These are phyloP conservation scores for Cynocephalus volans DNA, from an alignment of 2,113 vertebrate genomes.

Conservation along the genomic window DNA sequence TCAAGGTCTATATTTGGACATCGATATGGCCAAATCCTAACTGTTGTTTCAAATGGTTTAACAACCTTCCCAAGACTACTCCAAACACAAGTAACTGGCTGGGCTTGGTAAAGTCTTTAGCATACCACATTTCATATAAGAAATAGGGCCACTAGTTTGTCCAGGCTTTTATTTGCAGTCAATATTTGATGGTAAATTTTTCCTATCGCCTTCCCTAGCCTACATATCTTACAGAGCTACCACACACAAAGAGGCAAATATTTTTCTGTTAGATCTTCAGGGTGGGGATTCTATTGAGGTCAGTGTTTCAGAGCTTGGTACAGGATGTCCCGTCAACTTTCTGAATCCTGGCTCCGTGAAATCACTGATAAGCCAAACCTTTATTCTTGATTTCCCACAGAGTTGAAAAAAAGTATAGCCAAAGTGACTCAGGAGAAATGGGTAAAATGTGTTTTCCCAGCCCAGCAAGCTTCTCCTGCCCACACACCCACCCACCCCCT, in stretches of 20 bases:
- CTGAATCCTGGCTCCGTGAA: slow-evolving; percentile 79
- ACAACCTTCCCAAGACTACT: slow-evolving; percentile 56
- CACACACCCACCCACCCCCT: neutral
- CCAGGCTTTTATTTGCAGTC: slow-evolving; percentile 43
- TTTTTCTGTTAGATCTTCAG: slow-evolving; percentile 73
- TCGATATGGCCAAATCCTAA: slow-evolving; percentile 30
- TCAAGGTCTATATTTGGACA: slow-evolving; percentile 64
- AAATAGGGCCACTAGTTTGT: slow-evolving; percentile 14
- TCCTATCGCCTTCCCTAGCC: neutral
- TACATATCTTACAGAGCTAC: slow-evolving; percentile 64
- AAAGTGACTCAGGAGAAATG: slow-evolving; percentile 78
- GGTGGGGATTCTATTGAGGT: slow-evolving; percentile 76
- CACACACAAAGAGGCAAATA: slow-evolving; percentile 56
- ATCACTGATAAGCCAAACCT: slow-evolving; percentile 79
- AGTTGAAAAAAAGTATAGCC: slow-evolving; percentile 56
- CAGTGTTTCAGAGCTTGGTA: slow-evolving; percentile 77
- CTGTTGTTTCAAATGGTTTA: slow-evolving; percentile 66
- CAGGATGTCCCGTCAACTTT: slow-evolving; percentile 80
- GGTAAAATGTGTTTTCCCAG: slow-evolving; percentile 78
- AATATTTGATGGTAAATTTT: slow-evolving; percentile 24
- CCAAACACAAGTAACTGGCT: slow-evolving; percentile 55
- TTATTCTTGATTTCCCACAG: slow-evolving; percentile 83
- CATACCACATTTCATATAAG: neutral
- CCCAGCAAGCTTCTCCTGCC: slow-evolving; percentile 47
- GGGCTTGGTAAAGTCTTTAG: slow-evolving; percentile 29